Base-by-base conservation (phyloP, 2,888 invertebrate genomes). In the Phania funesta region DNA sequence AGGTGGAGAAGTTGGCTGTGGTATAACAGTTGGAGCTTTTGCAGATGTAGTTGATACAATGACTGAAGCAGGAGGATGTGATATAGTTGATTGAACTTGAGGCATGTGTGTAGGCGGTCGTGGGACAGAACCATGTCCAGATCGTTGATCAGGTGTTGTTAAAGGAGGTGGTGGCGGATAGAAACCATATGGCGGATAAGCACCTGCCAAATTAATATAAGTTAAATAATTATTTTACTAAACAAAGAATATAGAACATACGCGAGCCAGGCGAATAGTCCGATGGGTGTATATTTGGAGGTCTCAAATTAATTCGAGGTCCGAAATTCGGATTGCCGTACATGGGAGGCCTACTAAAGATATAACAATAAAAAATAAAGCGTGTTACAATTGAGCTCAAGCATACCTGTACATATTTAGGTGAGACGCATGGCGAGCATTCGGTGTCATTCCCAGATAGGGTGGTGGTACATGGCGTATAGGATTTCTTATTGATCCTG, bases 271-370 rank as follows among this genome's bases (percentile, higher is more conserved):
- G 75, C 20, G 87, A 83, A 78, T 87, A 90, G 68, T 90, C 90
- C 7, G 87, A 86, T 48, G 83, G 35, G 68, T 82, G 84, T 18
- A 85, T 85, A 35, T 86, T 86, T 18, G 88, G 86, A n/a, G 87
- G 87, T 64, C 81, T 77, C 32, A 68, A 35, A 58, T 78, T 82
- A 13, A 85, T 86, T 5, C 90, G 88, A 8, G 89, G 90, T 7
- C 88, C 87, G 85, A 87, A 91, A 58, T 88, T 89, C 7, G 91
- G 91, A 84, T 87, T 90, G 22, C 90, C 90, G 76, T 88, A 90
- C 60, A 90, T 87, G 16, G 90, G 86, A 11, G 90, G 88, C 5
- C 89, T 88, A 29, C 0, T 83, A 79, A 38, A 67, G 20, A 48
- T 22, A 50, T 18, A 58, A 50, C 4, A 50, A 52, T 13, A 32